Evolutionary conservation across 2,797 vertebrate genomes (phyloP).

Genomic region (Rhinatrema bivittatum): DNA sequence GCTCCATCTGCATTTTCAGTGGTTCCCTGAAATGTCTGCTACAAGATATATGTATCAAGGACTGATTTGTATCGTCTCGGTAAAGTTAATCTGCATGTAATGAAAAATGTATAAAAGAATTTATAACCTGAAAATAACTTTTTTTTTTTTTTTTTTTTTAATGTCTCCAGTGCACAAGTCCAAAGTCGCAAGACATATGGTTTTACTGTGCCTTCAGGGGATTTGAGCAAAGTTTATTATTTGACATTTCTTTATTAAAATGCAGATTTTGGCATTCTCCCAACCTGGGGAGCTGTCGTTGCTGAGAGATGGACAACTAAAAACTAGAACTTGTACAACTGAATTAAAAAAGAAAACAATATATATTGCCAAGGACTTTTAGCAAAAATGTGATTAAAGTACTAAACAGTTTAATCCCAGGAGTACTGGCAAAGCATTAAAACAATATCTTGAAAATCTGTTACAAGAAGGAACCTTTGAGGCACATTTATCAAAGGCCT

Average conservation of each 20-base stretch:
- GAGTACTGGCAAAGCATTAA: too few species aligned
- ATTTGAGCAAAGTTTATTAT: conserved; percentile 20
- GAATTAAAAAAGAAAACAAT: conserved; percentile 3
- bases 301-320: conserved; percentile 1
- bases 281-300: conserved; percentile 13
- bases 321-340: conserved; percentile 1
- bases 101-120: background rate
- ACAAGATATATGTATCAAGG: background rate
- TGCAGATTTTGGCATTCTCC: conserved; percentile 29
- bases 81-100: background rate
- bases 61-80: background rate
- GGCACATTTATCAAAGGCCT: too few species aligned
- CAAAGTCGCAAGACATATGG: background rate
- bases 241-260: conserved; percentile 37
- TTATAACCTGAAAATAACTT: too few species aligned
- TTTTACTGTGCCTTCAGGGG: conserved; percentile 6
- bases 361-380: too few species aligned
- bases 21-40: background rate
- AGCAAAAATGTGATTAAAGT: too few species aligned
- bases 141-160: too few species aligned
- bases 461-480: too few species aligned
- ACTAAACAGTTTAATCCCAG: too few species aligned
- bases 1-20: conserved; percentile 5
- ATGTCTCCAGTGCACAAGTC: background rate
- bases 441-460: too few species aligned